Evolutionary conservation across 2,113 vertebrate genomes (phyloP), one percentile per base, ranked within the genome.

Genomic region (Alaudala cheleensis): DNA sequence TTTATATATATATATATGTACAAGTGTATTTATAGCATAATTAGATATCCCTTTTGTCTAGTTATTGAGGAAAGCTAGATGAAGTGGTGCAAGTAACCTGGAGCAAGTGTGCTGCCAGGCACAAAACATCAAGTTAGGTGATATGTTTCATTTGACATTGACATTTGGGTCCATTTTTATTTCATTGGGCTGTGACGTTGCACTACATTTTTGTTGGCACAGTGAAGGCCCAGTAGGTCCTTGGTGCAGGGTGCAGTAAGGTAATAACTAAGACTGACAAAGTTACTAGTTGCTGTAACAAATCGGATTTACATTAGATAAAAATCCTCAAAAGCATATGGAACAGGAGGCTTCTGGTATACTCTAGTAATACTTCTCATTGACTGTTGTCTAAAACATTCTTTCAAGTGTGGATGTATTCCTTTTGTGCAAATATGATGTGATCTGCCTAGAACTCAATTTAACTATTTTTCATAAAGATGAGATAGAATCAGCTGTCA

Each of bases 321-420:
- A 31, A 28, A 61, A 8, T 71, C 28, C 31, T 62, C n/a, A 66
- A 53, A 86, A 70, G n/a, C 31, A 17, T 28, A 42, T 57, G 37
- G 12, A 69, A 54, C 23, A 42, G 23, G 16, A 62, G 20, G 40
- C 28, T 72, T 94, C 53, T 94, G 33, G 18, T 74, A 87, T 58
- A 33, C 9, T 85, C 16, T 39, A 12, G 24, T n/a, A 73, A 14
- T 54, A 37, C 4, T 67, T 86, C 37, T 74, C 20, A 56, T 7
- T 0, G 0, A 17, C 15, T 69, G 0, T 29, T 65, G 42, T 37
- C 11, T 57, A 25, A 65, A 77, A 65, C 10, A 3, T 86, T 73
- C 6, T 53, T 88, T 77, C 14, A n/a, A 5, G 5, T 72, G 11
- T 39, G 21, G n/a, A 21, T 65, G 20, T 65, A 17, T 60, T 64